Evolutionary conservation across 1,140 invertebrate species (phyloP), one percentile per base, ranked within the genome.

Genomic region (Microvelia longipes): DNA sequence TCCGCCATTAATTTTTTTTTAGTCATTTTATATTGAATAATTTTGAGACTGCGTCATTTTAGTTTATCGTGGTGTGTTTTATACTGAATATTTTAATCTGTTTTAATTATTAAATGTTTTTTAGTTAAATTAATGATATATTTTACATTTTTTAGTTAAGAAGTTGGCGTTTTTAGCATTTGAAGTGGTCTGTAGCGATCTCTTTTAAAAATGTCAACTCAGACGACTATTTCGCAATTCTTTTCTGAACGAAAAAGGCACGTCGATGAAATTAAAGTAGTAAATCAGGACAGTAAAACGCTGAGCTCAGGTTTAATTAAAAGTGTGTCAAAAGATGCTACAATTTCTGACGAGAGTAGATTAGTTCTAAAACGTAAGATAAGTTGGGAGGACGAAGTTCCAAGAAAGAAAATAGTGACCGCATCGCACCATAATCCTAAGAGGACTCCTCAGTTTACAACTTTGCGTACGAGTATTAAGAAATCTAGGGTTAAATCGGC

Each of bases 141-240:
- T n/a, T n/a, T n/a, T n/a, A n/a, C n/a, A n/a, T n/a, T n/a, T n/a
- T n/a, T n/a, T n/a, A n/a, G n/a, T n/a, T n/a, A n/a, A n/a, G n/a
- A n/a, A n/a, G n/a, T n/a, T n/a, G n/a, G n/a, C n/a, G n/a, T n/a
- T 13, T 13, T 60, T 60, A 60, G 13, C 50, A 60, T n/a, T n/a
- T n/a, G n/a, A n/a, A n/a, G n/a, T n/a, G n/a, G n/a, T n/a, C n/a
- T n/a, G n/a, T n/a, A n/a, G n/a, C n/a, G n/a, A n/a, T n/a, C n/a
- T n/a, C n/a, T n/a, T n/a, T n/a, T n/a, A n/a, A 30, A 19, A 28
- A 73, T 73, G 72, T 61, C 72, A 5, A n/a, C 64, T 15, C 73
- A 73, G 30, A 71, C 73, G 1, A 68, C 73, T 19, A 71, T 73
- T 28, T 50, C 68, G 5, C 65, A 73, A 27, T 73, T 71, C 68